A percentile compares a stretch with the other conserved stretches of the same genome.
phyloP scores from a whole-genome alignment of 2,888 invertebrate species.

The Iselma pallidipennis region DNA sequence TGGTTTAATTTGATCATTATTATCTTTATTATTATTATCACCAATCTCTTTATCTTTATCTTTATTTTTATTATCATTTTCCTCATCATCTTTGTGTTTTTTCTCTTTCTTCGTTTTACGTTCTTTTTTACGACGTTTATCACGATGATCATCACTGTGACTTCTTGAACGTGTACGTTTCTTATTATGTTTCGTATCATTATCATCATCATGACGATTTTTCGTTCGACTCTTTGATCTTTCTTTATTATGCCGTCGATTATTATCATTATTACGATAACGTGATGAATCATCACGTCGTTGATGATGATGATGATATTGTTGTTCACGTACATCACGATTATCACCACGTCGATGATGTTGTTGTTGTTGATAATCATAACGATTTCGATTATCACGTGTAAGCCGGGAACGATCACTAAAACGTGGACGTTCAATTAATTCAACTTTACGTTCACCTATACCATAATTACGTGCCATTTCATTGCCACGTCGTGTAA shows the following conservation, averaged over 20 bases:
- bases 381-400: slow-evolving; percentile 45
- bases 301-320: background rate
- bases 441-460: slow-evolving; percentile 51
- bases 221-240: slow-evolving; percentile 27
- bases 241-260: slow-evolving; percentile 28
- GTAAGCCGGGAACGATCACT: slow-evolving; percentile 46
- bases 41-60: too few species aligned
- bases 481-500: slow-evolving; percentile 52
- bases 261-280: slow-evolving; percentile 21
- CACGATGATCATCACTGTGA: slow-evolving; percentile 42
- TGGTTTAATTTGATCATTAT: background rate
- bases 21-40: slow-evolving; percentile 21
- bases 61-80: slow-evolving; percentile 26
- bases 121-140: slow-evolving; percentile 51
- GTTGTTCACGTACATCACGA: slow-evolving; percentile 11
- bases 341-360: slow-evolving; percentile 8
- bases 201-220: slow-evolving; percentile 26
- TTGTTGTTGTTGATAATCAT: slow-evolving; percentile 28
- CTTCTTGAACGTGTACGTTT: slow-evolving; percentile 42
- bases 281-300: background rate
- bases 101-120: slow-evolving; percentile 58
- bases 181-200: slow-evolving; percentile 31
- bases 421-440: slow-evolving; percentile 42
- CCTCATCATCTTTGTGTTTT: slow-evolving; percentile 42
- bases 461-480: slow-evolving; percentile 50